Evolutionary conservation across 2,797 vertebrate species (phyloP), one percentile per base, ranked within the genome.

Genomic region (Coregonus suidteri): DNA sequence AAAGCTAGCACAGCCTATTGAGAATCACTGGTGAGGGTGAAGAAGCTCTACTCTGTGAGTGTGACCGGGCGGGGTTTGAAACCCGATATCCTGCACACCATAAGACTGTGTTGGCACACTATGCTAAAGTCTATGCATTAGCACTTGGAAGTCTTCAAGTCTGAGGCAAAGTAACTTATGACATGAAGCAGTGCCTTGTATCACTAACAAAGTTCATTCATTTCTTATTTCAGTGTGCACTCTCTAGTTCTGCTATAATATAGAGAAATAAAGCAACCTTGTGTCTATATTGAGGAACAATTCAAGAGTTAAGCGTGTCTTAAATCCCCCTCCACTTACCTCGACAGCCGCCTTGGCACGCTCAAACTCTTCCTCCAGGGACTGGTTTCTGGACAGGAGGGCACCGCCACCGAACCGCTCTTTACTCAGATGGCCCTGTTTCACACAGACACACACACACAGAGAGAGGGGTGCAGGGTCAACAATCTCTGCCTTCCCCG

Each of bases 351-450:
- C 98, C 93, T 99, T 99, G 83, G 98, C 98, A 80, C 98, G 95
- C 92, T 99, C 98, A 94, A 98, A 99, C 93, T 99, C 98, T 84
- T 99, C 98, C 93, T 99, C 98, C 85, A 99, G 92, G 82, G 98
- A 99, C 83, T 99, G 98, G 90, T 99, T 97, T 92, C 98, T 95
- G 87, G 98, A 98, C 78, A 99, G 95, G 64, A 96, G 93, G 30
- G 95, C 88, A 16, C 95, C 95, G 81, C 97, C 97, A 95, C 93
- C 15, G 4, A 68, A 97, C 31, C 95, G 95, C 73, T 96, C 97
- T 93, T 96, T 99, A 71, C 89, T 89, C 74, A 96, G 89, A 72
- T 94, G 96, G 84, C 94, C 95, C 98, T 99, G 91, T 91, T 91
- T 37, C 30, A 84, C 77, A 74, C 47, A 82, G 41, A 75, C 72